These are phyloP conservation scores for Pampusana beccarii DNA, from an alignment of 2,113 vertebrate species.

Conservation along the genomic window DNA sequence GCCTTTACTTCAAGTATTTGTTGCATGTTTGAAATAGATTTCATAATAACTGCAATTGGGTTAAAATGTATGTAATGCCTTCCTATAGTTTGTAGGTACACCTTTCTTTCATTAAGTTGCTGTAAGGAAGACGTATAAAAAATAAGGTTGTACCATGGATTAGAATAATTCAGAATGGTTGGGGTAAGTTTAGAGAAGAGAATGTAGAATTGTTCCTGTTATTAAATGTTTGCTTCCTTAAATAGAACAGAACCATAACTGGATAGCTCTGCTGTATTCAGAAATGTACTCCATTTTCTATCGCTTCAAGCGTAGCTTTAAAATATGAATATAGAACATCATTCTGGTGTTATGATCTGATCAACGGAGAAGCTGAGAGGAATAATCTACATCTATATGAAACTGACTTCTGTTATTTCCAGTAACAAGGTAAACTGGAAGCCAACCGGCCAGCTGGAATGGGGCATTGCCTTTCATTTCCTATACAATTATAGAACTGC, in stretches of 20 bases:
- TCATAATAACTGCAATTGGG: background rate
- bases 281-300: background rate
- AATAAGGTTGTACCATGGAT: background rate
- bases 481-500: background rate
- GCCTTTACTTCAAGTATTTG: background rate
- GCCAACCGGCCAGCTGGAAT: background rate
- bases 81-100: background rate
- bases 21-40: background rate
- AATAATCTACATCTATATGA: background rate
- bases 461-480: background rate
- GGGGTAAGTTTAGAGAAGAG: constrained; percentile 2
- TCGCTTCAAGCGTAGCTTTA: background rate
- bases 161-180: background rate
- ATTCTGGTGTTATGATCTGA: background rate
- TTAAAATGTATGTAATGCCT: background rate
- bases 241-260: background rate
- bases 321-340: background rate
- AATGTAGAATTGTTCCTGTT: background rate
- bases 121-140: background rate
- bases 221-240: background rate
- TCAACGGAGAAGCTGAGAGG: background rate
- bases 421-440: background rate
- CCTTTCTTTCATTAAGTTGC: background rate
- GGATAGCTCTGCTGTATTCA: background rate
- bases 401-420: background rate